phyloP scores from a whole-genome alignment of 2,113 vertebrate species.

The Xenus cinereus region DNA sequence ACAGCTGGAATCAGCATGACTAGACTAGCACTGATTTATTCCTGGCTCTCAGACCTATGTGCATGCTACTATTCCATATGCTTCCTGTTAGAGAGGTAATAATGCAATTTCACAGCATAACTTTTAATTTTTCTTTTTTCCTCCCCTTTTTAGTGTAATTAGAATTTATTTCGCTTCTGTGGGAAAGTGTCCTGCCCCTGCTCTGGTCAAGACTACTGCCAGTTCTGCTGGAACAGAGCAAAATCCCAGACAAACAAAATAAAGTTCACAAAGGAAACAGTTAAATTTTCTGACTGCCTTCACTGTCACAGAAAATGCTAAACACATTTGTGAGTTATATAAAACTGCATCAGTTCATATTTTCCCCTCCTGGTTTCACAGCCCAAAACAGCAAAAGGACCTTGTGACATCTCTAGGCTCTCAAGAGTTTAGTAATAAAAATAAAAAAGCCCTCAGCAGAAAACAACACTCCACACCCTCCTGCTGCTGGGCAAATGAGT shows the following conservation, averaged over 20 bases:
- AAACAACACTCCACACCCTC: conserved; percentile 57
- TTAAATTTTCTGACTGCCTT: conserved; percentile 40
- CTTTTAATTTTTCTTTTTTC: background rate
- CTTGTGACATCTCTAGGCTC: conserved; percentile 37
- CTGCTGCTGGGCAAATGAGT: conserved; percentile 4
- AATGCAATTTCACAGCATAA: conserved; percentile 6
- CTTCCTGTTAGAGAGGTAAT: conserved; percentile 39
- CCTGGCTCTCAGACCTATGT: conserved; percentile 11
- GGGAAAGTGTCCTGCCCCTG: background rate
- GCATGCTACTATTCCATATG: conserved; percentile 47
- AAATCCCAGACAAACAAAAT: background rate
- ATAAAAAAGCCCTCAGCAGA: conserved; percentile 16
- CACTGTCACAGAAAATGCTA: conserved; percentile 30
- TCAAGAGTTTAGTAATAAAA: conserved; percentile 51
- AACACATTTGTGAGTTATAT: conserved; percentile 40
- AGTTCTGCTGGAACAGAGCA: background rate
- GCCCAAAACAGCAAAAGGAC: background rate
- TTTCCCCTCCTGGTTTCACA: conserved; percentile 59
- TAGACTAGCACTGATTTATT: conserved; percentile 53
- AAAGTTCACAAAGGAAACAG: conserved; percentile 54
- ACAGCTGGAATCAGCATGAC: conserved; percentile 52
- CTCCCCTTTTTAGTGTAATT: background rate
- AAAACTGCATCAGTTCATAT: conserved; percentile 52
- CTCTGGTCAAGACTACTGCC: background rate
- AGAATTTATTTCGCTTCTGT: background rate